Conservation (phyloP, 2,888 invertebrate genomes). For the Heliconius ismenius region DNA sequence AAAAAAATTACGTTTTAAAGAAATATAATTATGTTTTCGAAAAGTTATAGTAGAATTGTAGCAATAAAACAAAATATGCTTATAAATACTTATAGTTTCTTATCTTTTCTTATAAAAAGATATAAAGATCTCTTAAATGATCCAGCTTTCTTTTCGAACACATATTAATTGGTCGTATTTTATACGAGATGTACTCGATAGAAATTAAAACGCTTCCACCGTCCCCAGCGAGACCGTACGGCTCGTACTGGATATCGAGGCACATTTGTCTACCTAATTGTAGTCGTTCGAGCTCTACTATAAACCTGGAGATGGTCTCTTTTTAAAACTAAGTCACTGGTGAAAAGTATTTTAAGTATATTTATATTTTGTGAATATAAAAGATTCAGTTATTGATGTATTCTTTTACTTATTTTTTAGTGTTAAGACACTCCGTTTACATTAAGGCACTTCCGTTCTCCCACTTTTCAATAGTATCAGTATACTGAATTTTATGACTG, state of each 20-base stretch:
- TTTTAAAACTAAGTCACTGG: not conserved
- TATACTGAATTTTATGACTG: no score
- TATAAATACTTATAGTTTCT: no score
- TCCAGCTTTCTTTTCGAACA: not conserved
- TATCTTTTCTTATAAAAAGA: no score
- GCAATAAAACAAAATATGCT: no score
- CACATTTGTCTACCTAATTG: constrained; percentile 33
- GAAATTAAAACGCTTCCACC: constrained; percentile 27
- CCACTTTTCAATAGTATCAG: no score
- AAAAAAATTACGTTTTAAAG: no score
- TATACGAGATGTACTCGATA: constrained; percentile 14
- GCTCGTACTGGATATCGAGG: constrained; percentile 28
- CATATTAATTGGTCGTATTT: not conserved
- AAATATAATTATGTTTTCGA: no score
- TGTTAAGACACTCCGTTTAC: no score
- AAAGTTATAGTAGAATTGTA: no score
- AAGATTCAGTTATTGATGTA: no score
- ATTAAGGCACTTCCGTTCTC: no score
- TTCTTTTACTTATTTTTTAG: no score
- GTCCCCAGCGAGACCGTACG: constrained; percentile 25
- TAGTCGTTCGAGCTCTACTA: constrained; percentile 23
- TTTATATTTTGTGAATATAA: not conserved
- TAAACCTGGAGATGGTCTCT: constrained; percentile 8
- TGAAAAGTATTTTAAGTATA: not conserved
- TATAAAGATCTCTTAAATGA: not conserved